Conservation (phyloP, 2,113 vertebrate species). For the Danio rerio region DNA sequence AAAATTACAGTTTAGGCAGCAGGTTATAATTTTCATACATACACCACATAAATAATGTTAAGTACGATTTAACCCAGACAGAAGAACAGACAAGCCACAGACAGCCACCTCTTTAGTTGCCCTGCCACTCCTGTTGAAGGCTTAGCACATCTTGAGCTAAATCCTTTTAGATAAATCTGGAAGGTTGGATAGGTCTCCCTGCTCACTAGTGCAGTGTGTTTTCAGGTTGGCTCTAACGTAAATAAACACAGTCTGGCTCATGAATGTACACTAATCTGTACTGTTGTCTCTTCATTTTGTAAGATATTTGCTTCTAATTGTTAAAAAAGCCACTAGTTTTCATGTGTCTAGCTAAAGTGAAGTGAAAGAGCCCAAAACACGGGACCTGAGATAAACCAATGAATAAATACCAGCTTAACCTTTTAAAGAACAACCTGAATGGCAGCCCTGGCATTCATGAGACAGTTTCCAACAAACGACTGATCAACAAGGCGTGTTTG, state of each 20-base stretch:
- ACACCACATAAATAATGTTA: neutral
- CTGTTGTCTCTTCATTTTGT: neutral
- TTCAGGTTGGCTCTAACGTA: neutral
- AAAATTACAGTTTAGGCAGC: neutral
- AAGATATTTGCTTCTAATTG: neutral
- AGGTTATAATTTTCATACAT: neutral
- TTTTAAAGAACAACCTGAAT: too few species aligned
- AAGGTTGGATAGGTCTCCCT: constrained; percentile 5
- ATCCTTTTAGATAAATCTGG: constrained; percentile 50
- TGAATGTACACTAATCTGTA: neutral
- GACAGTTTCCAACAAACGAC: constrained; percentile 24
- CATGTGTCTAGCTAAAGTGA: neutral
- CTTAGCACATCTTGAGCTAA: constrained; percentile 27
- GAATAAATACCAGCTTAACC: neutral
- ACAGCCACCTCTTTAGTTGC: neutral
- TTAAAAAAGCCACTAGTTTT: neutral
- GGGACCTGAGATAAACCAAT: neutral
- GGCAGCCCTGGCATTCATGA: neutral
- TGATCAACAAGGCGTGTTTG: constrained; percentile 13
- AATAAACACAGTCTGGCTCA: constrained; percentile 8
- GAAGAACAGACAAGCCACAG: neutral
- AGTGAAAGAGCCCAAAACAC: neutral
- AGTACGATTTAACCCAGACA: neutral
- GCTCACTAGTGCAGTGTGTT: constrained; percentile 5
- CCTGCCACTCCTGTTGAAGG: constrained; percentile 17